A percentile compares a stretch with the other conserved stretches of the same genome.
phyloP scores from a whole-genome alignment of 1,140 invertebrate genomes.

The Apis florea region DNA sequence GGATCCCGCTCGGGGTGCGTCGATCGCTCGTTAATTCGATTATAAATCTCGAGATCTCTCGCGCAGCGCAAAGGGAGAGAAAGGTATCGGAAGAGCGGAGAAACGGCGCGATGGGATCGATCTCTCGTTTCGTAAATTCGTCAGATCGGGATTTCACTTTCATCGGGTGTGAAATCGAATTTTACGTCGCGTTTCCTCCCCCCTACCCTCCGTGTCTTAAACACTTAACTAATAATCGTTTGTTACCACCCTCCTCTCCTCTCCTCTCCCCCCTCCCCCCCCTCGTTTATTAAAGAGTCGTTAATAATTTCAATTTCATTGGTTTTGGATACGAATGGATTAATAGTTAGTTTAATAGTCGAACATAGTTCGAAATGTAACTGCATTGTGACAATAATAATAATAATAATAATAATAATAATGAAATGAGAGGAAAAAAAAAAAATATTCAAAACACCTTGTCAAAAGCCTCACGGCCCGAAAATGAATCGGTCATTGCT shows the following conservation, averaged over 20 bases:
- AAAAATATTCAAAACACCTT: neutral
- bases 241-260: no score
- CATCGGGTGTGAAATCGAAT: conserved; percentile 44
- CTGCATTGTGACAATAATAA: no score
- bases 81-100: neutral
- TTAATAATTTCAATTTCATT: no score
- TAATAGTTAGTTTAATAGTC: no score
- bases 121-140: conserved; percentile 13
- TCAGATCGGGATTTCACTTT: neutral
- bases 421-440: neutral
- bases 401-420: no score
- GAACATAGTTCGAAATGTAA: no score
- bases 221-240: conserved; percentile 35
- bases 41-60: no score
- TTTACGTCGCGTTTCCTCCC: conserved; percentile 33
- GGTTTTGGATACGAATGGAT: no score
- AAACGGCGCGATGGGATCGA: neutral
- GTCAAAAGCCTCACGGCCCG: no score
- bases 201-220: neutral
- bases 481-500: conserved; percentile 11
- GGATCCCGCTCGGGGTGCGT: neutral
- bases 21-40: conserved; percentile 21
- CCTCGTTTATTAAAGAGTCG: no score
- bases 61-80: neutral
- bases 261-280: no score